phyloP scores from a whole-genome alignment of 2,888 invertebrate genomes.

The Muschampia plurimacula region DNA sequence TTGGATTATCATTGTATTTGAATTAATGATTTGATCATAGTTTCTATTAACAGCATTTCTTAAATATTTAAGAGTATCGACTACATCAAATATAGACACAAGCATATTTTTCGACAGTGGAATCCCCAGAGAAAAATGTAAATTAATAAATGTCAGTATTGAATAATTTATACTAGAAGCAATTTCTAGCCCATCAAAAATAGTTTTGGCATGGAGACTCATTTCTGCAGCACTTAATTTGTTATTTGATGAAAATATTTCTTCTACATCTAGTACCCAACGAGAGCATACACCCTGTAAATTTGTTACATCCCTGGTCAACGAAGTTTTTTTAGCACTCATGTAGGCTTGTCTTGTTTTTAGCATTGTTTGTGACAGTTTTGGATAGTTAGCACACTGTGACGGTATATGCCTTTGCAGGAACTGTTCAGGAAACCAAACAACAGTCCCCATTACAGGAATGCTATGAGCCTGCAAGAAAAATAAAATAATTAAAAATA shows the following conservation, averaged over 20 bases:
- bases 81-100: constrained; percentile 90
- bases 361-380: constrained; percentile 72
- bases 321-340: constrained; percentile 82
- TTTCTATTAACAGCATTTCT: constrained; percentile 89
- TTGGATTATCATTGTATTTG: constrained; percentile 91
- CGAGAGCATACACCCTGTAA: constrained; percentile 65
- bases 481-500: constrained; percentile 5
- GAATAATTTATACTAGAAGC: constrained; percentile 87
- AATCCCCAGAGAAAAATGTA: constrained; percentile 89
- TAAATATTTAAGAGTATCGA: constrained; percentile 93
- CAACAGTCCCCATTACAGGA: constrained; percentile 90
- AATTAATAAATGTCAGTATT: constrained; percentile 85
- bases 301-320: constrained; percentile 87
- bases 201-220: constrained; percentile 71
- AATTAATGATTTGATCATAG: constrained; percentile 89
- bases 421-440: constrained; percentile 95
- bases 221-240: constrained; percentile 77
- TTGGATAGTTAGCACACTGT: constrained; percentile 81
- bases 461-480: constrained; percentile 89
- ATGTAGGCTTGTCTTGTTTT: constrained; percentile 86
- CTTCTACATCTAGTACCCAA: constrained; percentile 74
- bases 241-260: constrained; percentile 66
- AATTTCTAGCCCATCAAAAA: constrained; percentile 87
- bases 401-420: constrained; percentile 87
- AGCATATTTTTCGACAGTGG: constrained; percentile 92